Evolutionary conservation across 2,888 invertebrate species (phyloP).

Genomic region (Diachrysia chrysitis): DNA sequence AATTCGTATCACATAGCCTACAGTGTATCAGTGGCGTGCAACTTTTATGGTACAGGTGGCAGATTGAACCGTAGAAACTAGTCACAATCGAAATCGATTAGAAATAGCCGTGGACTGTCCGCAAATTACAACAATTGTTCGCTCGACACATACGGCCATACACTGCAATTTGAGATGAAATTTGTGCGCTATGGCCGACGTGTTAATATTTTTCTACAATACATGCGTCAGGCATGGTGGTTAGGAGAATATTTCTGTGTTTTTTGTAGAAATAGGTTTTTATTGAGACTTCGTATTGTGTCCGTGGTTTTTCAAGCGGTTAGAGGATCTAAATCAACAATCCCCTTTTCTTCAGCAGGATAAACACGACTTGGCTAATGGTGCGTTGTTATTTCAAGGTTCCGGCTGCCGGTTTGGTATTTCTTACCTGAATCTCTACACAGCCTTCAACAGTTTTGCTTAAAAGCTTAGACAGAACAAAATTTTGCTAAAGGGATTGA

Average conservation of each 20-base stretch:
- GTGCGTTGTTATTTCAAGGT: slow-evolving; percentile 78
- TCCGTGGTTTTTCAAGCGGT: slow-evolving; percentile 60
- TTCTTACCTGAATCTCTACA: slow-evolving; percentile 48
- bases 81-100: slow-evolving; percentile 82
- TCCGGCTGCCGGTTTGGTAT: slow-evolving; percentile 56
- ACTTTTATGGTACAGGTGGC: slow-evolving; percentile 76
- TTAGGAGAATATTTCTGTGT: slow-evolving; percentile 4
- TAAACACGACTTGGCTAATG: slow-evolving; percentile 76
- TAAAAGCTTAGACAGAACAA: slow-evolving; percentile 15
- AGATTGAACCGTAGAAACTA: slow-evolving; percentile 72
- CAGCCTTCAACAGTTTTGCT: slow-evolving; percentile 27
- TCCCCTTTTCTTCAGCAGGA: slow-evolving; percentile 70
- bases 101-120: slow-evolving; percentile 72
- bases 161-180: slow-evolving; percentile 35
- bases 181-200: slow-evolving; percentile 23
- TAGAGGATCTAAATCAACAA: slow-evolving; percentile 76
- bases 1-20: slow-evolving; percentile 81
- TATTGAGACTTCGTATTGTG: slow-evolving; percentile 37
- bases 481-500: background rate
- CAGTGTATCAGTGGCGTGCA: slow-evolving; percentile 74
- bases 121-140: slow-evolving; percentile 81
- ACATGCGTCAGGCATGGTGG: background rate
- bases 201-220: slow-evolving; percentile 28
- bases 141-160: slow-evolving; percentile 29
- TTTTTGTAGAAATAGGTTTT: slow-evolving; percentile 2